These are phyloP conservation scores for Coreius guichenoti DNA, from an alignment of 2,797 vertebrate species.

Conservation along the genomic window DNA sequence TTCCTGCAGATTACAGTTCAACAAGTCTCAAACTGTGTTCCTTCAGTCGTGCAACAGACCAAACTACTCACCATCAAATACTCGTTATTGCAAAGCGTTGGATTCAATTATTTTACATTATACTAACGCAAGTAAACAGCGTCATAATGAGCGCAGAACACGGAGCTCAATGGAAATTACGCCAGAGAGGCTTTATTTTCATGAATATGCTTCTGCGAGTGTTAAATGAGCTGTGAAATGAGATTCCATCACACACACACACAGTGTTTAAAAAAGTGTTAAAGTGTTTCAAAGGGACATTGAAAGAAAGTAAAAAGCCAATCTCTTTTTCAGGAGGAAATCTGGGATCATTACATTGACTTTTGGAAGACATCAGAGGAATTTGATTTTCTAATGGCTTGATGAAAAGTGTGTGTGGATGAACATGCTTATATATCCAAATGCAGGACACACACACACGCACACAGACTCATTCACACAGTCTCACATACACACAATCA, in stretches of 20 bases:
- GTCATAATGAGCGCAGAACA: conserved; percentile 10
- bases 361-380: conserved; percentile 6
- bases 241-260: conserved; percentile 22
- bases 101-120: conserved; percentile 19
- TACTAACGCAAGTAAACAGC: conserved; percentile 13
- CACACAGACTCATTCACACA: background rate
- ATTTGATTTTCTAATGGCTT: conserved; percentile 5
- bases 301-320: conserved; percentile 21
- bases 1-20: conserved; percentile 36
- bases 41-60: background rate
- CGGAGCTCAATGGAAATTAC: background rate
- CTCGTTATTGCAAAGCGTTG: conserved; percentile 3
- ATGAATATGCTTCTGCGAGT: conserved; percentile 17
- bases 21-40: background rate
- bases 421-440: background rate
- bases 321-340: conserved; percentile 15
- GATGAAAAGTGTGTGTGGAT: background rate
- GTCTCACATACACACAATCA: background rate
- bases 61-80: conserved; percentile 9
- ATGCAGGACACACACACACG: background rate
- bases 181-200: conserved; percentile 26
- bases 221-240: conserved; percentile 52
- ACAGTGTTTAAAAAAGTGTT: conserved; percentile 14
- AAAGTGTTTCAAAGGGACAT: conserved; percentile 16
- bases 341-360: conserved; percentile 23